Base-by-base conservation (phyloP, 2,113 vertebrate species). In the Heptranchias perlo region DNA sequence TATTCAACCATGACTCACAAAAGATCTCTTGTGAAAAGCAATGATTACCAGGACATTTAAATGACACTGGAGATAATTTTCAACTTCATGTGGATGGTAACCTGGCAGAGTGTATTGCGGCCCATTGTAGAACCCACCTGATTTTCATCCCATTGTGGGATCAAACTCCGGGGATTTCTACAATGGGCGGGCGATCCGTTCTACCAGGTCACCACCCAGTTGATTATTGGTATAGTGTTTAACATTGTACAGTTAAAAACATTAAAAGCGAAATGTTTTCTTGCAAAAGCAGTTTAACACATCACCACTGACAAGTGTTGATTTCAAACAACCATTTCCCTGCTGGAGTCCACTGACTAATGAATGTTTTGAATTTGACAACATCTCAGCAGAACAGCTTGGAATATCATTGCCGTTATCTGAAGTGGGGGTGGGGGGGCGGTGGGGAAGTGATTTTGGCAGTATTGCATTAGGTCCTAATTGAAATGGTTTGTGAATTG, bases 321-420 rank as follows among this genome's bases (percentile, higher is more conserved):
- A 39, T 47, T 84, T 84, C 78, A 44, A 16, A 44, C 39, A 44
- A 35, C 39, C 44, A 39, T 84, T 21, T 47, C 78, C 21, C 78
- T 47, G 78, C 78, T 47, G 44, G 39, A 84, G 39, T 44, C 78
- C 18, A 47, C 18, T 82, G 78, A 82, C 78, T 82, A 44, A 82
- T 84, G 78, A 84, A 84, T 84, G 39, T 84, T 84, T 84, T 84
- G 78, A 84, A 84, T 39, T 47, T 47, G n/a, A 84, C 44, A 84
- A 47, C 18, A 84, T 44, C 78, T 84, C 78, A 84, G 39, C 78
- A 84, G n/a, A 82, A 82, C 76, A 84, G 6, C 16, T 47, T 44
- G 39, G 39, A 54, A 54, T 54, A 28, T 89, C 28, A 89, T 54
- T 84, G n/a, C 78, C 39, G 3, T 47, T 84, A 47, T 23, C 78